Evolutionary conservation across 2,888 invertebrate genomes (phyloP).

Genomic region (Neoascia interrupta): DNA sequence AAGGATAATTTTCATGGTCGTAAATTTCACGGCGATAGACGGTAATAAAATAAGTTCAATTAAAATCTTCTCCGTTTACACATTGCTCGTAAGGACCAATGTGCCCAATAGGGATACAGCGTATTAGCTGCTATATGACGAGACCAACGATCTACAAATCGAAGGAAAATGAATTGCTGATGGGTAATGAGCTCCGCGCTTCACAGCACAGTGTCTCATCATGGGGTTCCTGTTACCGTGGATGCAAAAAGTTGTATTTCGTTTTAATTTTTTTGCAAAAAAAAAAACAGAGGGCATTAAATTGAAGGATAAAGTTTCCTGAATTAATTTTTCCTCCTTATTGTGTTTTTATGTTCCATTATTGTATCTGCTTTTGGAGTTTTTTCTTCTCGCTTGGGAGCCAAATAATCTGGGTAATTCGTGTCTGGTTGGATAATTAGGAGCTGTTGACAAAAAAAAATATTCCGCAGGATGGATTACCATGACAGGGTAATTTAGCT

Average conservation of each 20-base stretch:
- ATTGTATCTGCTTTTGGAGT: neutral
- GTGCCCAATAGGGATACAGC: constrained; percentile 16
- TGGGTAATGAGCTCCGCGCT: constrained; percentile 66
- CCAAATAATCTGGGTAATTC: constrained; percentile 53
- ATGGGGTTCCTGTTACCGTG: constrained; percentile 49
- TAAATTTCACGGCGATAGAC: constrained; percentile 63
- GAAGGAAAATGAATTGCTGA: constrained; percentile 66
- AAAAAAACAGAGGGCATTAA: constrained; percentile 32
- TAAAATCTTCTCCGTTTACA: constrained; percentile 61
- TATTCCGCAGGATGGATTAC: constrained; percentile 27
- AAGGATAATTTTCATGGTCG: constrained; percentile 56
- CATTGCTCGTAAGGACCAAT: constrained; percentile 19
- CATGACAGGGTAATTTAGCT: constrained; percentile 52
- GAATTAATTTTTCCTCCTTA: constrained; percentile 25
- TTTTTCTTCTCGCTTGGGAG: constrained; percentile 6
- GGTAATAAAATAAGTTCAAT: constrained; percentile 69
- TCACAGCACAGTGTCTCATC: constrained; percentile 54
- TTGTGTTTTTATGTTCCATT: constrained; percentile 16
- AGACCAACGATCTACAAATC: constrained; percentile 36
- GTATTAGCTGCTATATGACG: constrained; percentile 40
- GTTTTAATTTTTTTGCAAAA: constrained; percentile 39
- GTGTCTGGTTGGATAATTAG: constrained; percentile 66
- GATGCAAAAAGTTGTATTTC: constrained; percentile 62
- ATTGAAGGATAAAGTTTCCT: constrained; percentile 66
- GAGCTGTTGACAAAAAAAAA: constrained; percentile 23